Evolutionary conservation across 2,888 invertebrate species (phyloP).

Genomic region (Tenthredo amoena): DNA sequence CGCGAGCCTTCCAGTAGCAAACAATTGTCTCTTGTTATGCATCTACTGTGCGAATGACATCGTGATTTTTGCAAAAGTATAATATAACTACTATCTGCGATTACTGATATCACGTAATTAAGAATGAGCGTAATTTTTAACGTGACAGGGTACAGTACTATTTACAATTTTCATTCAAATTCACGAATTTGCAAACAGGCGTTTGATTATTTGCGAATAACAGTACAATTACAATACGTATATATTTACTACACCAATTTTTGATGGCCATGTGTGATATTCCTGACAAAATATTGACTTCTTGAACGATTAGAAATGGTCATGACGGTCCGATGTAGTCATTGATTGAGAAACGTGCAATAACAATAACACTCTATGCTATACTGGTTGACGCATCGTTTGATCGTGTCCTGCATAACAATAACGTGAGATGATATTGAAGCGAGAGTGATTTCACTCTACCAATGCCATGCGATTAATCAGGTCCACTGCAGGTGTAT

Average conservation of each 20-base stretch:
- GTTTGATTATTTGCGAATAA: not conserved
- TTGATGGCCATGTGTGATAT: not conserved
- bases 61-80: too few species aligned
- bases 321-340: slow-evolving; percentile 16
- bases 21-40: too few species aligned
- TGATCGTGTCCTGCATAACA: slow-evolving; percentile 29
- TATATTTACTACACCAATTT: not conserved
- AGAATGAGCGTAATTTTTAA: too few species aligned
- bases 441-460: slow-evolving; percentile 49
- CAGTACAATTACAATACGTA: not conserved
- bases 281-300: not conserved
- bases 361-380: slow-evolving; percentile 6
- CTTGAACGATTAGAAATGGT: not conserved
- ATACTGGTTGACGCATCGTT: slow-evolving; percentile 23
- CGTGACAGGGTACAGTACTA: not conserved
- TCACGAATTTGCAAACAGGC: not conserved
- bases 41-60: too few species aligned
- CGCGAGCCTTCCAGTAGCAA: too few species aligned
- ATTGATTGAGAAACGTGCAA: slow-evolving; percentile 10
- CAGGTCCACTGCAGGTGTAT: slow-evolving; percentile 28
- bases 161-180: not conserved
- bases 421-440: slow-evolving; percentile 23
- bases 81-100: not conserved
- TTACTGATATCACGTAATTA: too few species aligned
- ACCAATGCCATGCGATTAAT: slow-evolving; percentile 12